Conservation (phyloP, 2,888 invertebrate genomes). For the Eupithecia inturbata region DNA sequence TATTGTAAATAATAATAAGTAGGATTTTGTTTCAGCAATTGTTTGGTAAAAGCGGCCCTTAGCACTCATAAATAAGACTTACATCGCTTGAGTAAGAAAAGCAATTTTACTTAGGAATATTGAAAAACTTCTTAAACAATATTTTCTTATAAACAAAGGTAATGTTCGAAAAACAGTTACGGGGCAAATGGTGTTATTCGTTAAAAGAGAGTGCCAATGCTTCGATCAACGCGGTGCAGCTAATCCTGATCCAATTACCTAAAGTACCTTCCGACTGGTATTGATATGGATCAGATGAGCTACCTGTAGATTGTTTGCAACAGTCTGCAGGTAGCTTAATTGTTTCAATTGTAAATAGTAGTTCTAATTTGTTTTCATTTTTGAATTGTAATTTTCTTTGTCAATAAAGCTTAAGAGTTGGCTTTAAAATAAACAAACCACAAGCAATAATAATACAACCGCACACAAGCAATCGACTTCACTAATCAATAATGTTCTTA, state of each 20-base stretch:
- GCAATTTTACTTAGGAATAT: not conserved
- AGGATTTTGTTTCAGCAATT: not conserved
- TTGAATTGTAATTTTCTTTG: too few relatives aligned
- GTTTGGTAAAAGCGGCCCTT: not conserved
- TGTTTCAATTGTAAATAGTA: too few relatives aligned
- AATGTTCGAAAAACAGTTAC: not conserved
- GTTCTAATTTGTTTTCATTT: too few relatives aligned
- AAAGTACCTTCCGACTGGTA: too few relatives aligned
- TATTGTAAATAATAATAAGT: not conserved
- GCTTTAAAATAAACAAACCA: not conserved
- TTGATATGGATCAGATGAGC: too few relatives aligned
- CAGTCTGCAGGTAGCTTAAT: too few relatives aligned
- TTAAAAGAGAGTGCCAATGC: not conserved
- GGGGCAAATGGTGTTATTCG: not conserved
- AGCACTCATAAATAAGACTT: not conserved
- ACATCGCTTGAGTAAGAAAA: constrained; percentile 4
- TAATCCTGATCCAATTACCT: not conserved
- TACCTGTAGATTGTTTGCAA: too few relatives aligned
- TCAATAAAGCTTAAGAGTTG: too few relatives aligned
- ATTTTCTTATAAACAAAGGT: not conserved
- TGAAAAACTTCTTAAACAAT: not conserved
- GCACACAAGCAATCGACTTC: not conserved
- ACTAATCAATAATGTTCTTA: not conserved
- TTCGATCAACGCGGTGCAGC: not conserved
- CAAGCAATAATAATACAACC: too few relatives aligned